Evolutionary conservation across 2,888 invertebrate species (phyloP), one percentile per base, ranked within the genome.

Genomic region (Argyra leucocephala): DNA sequence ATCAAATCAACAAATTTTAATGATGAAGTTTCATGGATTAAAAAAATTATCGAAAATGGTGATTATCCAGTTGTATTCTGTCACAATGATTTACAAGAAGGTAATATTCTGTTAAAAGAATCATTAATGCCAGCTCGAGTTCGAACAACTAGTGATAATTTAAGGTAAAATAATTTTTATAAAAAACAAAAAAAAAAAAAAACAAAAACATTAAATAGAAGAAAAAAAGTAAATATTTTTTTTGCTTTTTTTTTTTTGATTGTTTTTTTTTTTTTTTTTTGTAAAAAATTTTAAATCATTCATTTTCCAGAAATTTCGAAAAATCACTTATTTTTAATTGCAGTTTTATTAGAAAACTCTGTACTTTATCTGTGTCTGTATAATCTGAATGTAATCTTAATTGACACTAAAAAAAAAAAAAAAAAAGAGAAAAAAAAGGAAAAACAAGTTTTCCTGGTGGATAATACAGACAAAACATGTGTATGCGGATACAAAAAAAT

Each of bases 11-110:
- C 84, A 0, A 85, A 90, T 73, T 83, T 89, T 64, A 83, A 83
- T 3, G 81, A 83, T 48, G 92, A 93, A 76, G 79, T 86, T 0
- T 81, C 83, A 18, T 91, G 90, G 90, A 74, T 93, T 48, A 87
- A 84, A 80, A 83, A 84, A 68, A 82, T 83, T 64, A 75, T 87
- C 6, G 82, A 83, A 0, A 76, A 80, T 0, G 82, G 85, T 0
- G 81, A 84, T 0, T 91, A 90, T 58, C 91, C 93, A 0, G 93
- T 96, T 0, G 88, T 93, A 0, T 96, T 96, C 80, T 94, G 93
- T 71, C 96, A 96, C 78, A 96, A 96, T 76, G 96, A 96, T 75
- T 83, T 96, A 82, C 96, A 96, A 77, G 95, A 95, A 82, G 96
- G 85, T 36, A 86, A 86, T 74, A 85, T 86, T 60, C 74, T 86